These are phyloP conservation scores for Neoscelio sp. DNA, from an alignment of 2,888 invertebrate genomes.

Conservation along the genomic window DNA sequence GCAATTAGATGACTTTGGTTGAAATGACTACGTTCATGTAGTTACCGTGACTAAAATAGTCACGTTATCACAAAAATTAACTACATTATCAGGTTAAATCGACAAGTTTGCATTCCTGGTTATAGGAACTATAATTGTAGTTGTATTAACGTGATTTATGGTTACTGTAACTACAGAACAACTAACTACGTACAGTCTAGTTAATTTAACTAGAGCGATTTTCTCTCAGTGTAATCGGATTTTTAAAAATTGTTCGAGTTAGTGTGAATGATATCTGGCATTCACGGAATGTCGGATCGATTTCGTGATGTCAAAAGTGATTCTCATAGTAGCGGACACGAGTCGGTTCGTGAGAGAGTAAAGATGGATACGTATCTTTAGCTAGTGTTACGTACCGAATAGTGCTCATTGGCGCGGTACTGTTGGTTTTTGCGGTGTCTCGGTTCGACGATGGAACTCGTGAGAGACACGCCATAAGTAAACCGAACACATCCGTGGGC, in stretches of 20 bases:
- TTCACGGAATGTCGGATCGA: conserved; percentile 57
- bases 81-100: too few relatives aligned
- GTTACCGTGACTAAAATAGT: too few relatives aligned
- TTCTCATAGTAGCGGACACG: conserved; percentile 41
- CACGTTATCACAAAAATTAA: too few relatives aligned
- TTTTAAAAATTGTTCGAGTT: conserved; percentile 47
- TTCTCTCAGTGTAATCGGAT: too few relatives aligned
- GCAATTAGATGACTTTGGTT: too few relatives aligned
- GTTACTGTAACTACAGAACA: too few relatives aligned
- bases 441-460: conserved; percentile 17
- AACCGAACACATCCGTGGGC: conserved; percentile 42
- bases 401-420: conserved; percentile 43
- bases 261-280: conserved; percentile 59
- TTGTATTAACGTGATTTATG: too few relatives aligned
- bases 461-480: conserved; percentile 44
- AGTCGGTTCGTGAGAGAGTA: conserved; percentile 53
- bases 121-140: too few relatives aligned
- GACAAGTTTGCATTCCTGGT: too few relatives aligned
- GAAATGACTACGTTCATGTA: too few relatives aligned
- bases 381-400: conserved; percentile 52
- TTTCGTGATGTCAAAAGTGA: conserved; percentile 51
- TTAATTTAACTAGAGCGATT: too few relatives aligned
- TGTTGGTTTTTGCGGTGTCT: conserved; percentile 59
- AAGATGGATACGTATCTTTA: conserved; percentile 46
- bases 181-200: too few relatives aligned